phyloP scores from a whole-genome alignment of 1,140 invertebrate species.

The Drosophila miranda region DNA sequence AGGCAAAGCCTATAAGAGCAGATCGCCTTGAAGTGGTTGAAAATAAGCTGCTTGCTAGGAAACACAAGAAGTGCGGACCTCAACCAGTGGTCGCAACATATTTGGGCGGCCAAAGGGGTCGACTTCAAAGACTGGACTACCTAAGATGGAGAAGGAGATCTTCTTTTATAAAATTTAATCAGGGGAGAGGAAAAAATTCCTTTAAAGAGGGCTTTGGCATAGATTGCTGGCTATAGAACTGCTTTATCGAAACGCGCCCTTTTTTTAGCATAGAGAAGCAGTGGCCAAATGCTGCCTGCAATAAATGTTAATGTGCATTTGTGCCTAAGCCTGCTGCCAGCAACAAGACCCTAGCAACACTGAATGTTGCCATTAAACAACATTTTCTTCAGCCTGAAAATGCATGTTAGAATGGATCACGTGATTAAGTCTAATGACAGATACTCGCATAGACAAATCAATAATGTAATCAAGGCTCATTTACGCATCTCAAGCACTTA shows the following conservation, averaged over 20 bases:
- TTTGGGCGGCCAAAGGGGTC: too few relatives aligned
- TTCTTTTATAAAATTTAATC: too few relatives aligned
- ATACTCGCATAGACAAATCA: slow-evolving; percentile 18
- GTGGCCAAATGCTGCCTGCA: background rate
- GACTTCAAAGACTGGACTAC: too few relatives aligned
- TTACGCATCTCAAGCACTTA: slow-evolving; percentile 33
- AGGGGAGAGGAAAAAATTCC: too few relatives aligned
- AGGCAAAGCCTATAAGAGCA: slow-evolving; percentile 12
- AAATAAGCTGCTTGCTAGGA: too few relatives aligned
- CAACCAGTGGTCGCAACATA: too few relatives aligned
- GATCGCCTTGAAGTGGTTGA: background rate
- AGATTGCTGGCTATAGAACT: too few relatives aligned
- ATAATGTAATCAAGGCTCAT: slow-evolving; percentile 37
- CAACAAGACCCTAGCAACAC: background rate
- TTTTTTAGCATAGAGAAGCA: background rate
- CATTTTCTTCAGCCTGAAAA: background rate
- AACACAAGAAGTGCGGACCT: too few relatives aligned
- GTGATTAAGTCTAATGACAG: slow-evolving; percentile 26
- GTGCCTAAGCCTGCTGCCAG: background rate
- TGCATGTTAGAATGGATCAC: slow-evolving; percentile 18
- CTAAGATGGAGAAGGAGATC: too few relatives aligned
- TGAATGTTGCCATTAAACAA: background rate
- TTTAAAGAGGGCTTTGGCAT: too few relatives aligned
- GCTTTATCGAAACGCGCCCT: too few relatives aligned
- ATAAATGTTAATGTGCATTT: background rate